These are phyloP conservation scores for Euborellia annulipes DNA, from an alignment of 1,140 invertebrate species.

Conservation along the genomic window DNA sequence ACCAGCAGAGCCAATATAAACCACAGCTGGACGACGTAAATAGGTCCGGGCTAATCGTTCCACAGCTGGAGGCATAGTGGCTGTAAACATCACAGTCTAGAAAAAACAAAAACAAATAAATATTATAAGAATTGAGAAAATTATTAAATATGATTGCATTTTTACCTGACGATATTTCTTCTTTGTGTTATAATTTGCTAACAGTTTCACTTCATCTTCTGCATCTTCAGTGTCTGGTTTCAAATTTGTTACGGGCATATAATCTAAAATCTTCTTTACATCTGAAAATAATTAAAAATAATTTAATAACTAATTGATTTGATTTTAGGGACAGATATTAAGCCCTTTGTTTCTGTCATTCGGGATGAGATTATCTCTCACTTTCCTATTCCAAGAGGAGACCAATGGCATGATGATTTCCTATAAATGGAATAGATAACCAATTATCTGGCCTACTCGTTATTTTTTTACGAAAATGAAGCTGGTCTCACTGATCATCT, in stretches of 20 bases:
- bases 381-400: no score
- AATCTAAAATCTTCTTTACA: constrained; percentile 95
- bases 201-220: constrained; percentile 81
- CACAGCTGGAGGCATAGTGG: constrained; percentile 97
- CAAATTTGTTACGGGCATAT: constrained; percentile 95
- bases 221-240: constrained; percentile 98
- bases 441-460: no score
- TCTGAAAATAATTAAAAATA: constrained; percentile 32
- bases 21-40: constrained; percentile 85
- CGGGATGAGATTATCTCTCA: no score
- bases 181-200: constrained; percentile 92
- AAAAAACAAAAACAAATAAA: constrained; percentile 14
- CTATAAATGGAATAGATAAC: no score
- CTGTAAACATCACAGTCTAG: constrained; percentile 99
- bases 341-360: no score
- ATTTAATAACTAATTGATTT: no score
- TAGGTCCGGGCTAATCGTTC: constrained; percentile 92
- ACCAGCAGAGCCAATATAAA: constrained; percentile 96
- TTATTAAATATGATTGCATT: constrained; percentile 1
- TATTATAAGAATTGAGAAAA: constrained; percentile 5
- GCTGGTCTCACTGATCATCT: no score
- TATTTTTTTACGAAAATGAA: no score
- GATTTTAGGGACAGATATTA: no score
- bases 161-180: constrained; percentile 86
- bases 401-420: no score